Percentiles rank a stretch among this genome's conserved stretches.
phyloP scores from a whole-genome alignment of 2,113 vertebrate species.

The Heloderma charlesbogerti region DNA sequence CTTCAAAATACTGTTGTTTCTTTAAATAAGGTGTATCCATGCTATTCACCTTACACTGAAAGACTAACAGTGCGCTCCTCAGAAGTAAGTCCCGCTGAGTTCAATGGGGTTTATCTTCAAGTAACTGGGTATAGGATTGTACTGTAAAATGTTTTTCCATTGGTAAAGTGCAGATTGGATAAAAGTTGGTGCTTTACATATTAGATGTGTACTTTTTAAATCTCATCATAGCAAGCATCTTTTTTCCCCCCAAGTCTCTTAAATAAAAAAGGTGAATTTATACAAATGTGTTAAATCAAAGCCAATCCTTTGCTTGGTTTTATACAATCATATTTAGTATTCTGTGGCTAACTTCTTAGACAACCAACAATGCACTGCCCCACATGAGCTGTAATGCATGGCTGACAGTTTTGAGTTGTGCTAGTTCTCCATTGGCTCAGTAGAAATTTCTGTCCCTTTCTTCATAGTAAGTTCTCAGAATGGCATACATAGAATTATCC shows the following conservation, averaged over 20 bases:
- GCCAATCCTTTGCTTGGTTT: neutral
- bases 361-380: too few relatives aligned
- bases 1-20: neutral
- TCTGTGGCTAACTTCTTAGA: too few relatives aligned
- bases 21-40: neutral
- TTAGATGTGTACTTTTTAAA: neutral
- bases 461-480: neutral
- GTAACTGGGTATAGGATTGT: neutral
- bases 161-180: neutral
- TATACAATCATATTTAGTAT: too few relatives aligned
- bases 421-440: neutral
- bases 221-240: neutral
- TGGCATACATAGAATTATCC: neutral
- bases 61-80: neutral
- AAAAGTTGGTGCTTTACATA: neutral
- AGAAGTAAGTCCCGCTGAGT: neutral
- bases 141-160: neutral
- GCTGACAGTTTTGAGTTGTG: too few relatives aligned
- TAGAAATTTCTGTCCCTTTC: neutral
- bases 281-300: neutral
- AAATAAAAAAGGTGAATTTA: neutral
- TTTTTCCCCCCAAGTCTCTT: neutral
- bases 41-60: neutral
- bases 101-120: neutral
- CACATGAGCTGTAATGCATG: too few relatives aligned